Conservation (phyloP, 1,140 invertebrate genomes). For the Drosophila triauraria region DNA sequence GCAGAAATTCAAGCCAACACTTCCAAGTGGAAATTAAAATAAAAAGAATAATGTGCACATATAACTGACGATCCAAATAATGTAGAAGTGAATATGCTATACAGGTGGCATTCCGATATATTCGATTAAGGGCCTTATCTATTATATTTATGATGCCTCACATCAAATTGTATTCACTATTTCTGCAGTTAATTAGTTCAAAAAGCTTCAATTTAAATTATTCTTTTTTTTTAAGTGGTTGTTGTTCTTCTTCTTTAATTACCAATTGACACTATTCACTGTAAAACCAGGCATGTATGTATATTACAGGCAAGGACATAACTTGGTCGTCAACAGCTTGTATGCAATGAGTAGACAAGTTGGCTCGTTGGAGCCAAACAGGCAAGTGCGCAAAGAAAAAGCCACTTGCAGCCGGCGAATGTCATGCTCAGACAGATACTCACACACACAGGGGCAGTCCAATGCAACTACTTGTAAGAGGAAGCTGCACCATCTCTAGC, state of each 20-base stretch:
- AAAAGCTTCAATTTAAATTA: neutral
- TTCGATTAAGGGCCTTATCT: neutral
- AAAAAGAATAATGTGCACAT: slow-evolving; percentile 32
- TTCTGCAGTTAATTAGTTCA: neutral
- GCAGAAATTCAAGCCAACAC: slow-evolving; percentile 54
- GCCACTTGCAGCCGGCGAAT: slow-evolving; percentile 74
- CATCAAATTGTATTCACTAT: neutral
- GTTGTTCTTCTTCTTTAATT: too few species aligned
- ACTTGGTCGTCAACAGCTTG: slow-evolving; percentile 69
- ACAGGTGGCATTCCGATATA: neutral
- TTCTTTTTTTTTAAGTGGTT: too few species aligned
- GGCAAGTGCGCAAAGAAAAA: slow-evolving; percentile 20
- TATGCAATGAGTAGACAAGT: slow-evolving; percentile 45
- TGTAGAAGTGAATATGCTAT: neutral
- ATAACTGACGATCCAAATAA: neutral
- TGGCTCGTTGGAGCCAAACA: slow-evolving; percentile 34
- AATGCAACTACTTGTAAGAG: slow-evolving; percentile 21
- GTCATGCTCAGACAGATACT: slow-evolving; percentile 67
- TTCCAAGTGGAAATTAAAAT: slow-evolving; percentile 60
- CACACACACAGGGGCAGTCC: slow-evolving; percentile 23
- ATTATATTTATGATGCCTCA: too few species aligned
- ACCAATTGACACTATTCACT: slow-evolving; percentile 1
- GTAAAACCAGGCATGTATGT: slow-evolving; percentile 29
- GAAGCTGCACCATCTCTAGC: slow-evolving; percentile 45
- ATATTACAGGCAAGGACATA: slow-evolving; percentile 68